Evolutionary conservation across 2,888 invertebrate species (phyloP).

Genomic region (Chrysolina americana): DNA sequence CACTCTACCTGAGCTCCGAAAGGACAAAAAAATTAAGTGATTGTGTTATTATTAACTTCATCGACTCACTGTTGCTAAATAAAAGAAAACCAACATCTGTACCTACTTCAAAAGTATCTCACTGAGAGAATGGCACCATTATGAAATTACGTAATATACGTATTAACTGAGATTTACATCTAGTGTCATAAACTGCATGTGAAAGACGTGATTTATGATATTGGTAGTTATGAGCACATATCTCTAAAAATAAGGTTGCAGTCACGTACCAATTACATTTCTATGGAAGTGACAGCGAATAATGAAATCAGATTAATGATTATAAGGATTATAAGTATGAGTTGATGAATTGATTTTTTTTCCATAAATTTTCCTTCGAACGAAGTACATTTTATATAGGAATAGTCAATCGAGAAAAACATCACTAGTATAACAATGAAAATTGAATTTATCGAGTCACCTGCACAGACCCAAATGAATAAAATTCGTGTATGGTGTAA

Average conservation of each 20-base stretch:
- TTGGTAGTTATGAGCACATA: background rate
- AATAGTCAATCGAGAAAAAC: too few species aligned
- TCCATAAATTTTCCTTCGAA: background rate
- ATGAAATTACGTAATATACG: slow-evolving; percentile 7
- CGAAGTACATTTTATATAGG: too few species aligned
- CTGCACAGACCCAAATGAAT: too few species aligned
- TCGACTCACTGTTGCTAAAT: too few species aligned
- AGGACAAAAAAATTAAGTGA: too few species aligned
- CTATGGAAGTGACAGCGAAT: background rate
- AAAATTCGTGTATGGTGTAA: too few species aligned
- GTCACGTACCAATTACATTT: slow-evolving; percentile 15
- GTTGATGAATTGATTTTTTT: background rate
- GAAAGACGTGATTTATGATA: background rate
- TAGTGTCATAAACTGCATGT: background rate
- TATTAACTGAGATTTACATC: background rate
- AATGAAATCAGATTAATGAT: slow-evolving; percentile 3
- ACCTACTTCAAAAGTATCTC: background rate
- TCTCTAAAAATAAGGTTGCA: slow-evolving; percentile 33
- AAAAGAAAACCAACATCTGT: too few species aligned
- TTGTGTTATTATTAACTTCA: too few species aligned
- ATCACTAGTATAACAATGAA: too few species aligned
- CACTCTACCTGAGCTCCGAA: too few species aligned
- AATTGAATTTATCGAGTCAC: too few species aligned
- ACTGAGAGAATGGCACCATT: background rate
- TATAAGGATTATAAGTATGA: background rate